Evolutionary conservation across 2,797 vertebrate genomes (phyloP), one percentile per base, ranked within the genome.

Genomic region (Vireo griseus): DNA sequence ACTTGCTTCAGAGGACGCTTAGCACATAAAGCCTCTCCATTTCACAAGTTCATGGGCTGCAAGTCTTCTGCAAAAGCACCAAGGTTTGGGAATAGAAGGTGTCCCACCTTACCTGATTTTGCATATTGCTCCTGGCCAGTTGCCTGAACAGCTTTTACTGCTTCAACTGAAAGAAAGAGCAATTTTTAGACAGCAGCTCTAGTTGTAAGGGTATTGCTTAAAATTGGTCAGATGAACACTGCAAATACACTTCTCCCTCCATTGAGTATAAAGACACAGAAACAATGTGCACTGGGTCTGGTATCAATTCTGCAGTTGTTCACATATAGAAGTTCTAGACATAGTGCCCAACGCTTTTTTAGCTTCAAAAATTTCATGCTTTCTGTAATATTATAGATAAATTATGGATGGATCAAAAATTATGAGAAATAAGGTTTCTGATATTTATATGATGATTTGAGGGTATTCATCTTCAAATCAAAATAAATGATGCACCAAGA

Each of bases 301-400:
- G 8, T 52, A 63, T 6, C 12, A 83, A 2, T 40, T 63, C 45
- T 91, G 21, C 5, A 35, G 5, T 29, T 65, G 5, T 24, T 85
- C 57, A n/a, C 7, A 8, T 31, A n/a, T 3, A 71, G 29, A 28
- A 37, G 4, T 33, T 74, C 31, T 28, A 51, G 29, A 84, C 17
- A 4, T 39, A 26, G 7, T 29, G 8, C 5, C 5, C 5, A 62
- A 16, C 1, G 0, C 1, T 11, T 44, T 79, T 67, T 51, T 29
- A 40, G 3, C 14, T 59, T 44, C 42, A 42, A 2, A 37, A 6
- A 29, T 78, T 29, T 48, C 31, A 58, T 1, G 0, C 3, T n/a
- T 81, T 66, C 20, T 72, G 3, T 68, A 77, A 52, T 13, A 15
- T 18, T 57, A 31, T 15, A 13, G 13, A 73, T 42, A 77, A 54